Base-by-base conservation (phyloP, 2,888 invertebrate species). In the Sylvicola fuscatus region DNA sequence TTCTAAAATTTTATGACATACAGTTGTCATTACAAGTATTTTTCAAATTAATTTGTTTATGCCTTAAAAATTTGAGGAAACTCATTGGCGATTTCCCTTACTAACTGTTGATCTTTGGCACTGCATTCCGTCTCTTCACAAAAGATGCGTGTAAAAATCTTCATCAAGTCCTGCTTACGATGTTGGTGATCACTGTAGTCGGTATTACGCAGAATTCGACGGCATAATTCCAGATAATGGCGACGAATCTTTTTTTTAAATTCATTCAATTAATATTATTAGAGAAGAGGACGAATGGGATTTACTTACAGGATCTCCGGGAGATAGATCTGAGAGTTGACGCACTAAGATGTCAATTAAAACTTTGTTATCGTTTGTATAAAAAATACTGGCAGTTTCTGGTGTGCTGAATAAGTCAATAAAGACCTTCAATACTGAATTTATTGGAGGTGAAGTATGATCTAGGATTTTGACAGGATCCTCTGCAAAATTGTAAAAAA, bases 291-390 rank as follows among this genome's bases (percentile, higher is more conserved):
- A n/a, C n/a, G n/a, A n/a, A n/a, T n/a, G n/a, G n/a, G n/a, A n/a
- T n/a, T n/a, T 34, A 48, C 44, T 57, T 60, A 84, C 83, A 65
- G 66, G 62, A 54, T 92, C 90, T 16, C 86, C 87, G 4, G 89
- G 73, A 31, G 84, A 79, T 41, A 92, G 66, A 58, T 95, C 92
- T 3, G 84, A 77, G 16, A 95, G 67, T 56, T 90, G 87, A 34
- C 93, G 66, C 35, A 89, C 76, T 37, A 92, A 74, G 49, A 95
- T 92, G 52, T 93, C 95, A 41, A 93, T 78, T 39, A 93, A 68
- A 31, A 93, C 93, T 59, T 83, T 86, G 30, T 83, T 76, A 53
- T 95, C 95, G 51, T 93, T 95, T 1, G 90, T 87, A 57, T 95
- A 95, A 60, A 93, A 86, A 42, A 92, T 68, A 44, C 73, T 70